phyloP scores from a whole-genome alignment of 2,888 invertebrate species.

The Drosophila greeni region DNA sequence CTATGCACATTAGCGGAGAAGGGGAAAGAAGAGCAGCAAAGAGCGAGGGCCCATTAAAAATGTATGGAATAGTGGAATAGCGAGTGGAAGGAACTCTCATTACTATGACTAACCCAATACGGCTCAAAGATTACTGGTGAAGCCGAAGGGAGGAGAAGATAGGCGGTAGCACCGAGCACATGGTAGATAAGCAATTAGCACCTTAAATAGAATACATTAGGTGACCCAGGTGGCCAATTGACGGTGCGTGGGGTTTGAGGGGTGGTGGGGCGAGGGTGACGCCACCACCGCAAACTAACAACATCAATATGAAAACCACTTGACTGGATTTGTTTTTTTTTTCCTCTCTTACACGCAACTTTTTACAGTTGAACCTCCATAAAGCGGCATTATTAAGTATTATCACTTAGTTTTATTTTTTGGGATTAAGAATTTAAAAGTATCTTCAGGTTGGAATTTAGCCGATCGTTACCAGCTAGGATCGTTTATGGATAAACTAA shows the following conservation, averaged over 20 bases:
- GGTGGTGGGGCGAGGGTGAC: constrained; percentile 48
- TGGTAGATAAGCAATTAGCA: constrained; percentile 62
- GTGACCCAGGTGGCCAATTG: constrained; percentile 41
- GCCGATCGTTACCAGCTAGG: too few species aligned
- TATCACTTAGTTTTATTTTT: neutral
- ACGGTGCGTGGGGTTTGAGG: neutral
- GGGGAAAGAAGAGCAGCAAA: neutral
- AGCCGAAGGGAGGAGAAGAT: neutral
- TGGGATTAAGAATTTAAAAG: neutral
- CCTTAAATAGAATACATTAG: constrained; percentile 71
- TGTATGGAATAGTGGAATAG: constrained; percentile 24
- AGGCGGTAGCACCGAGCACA: constrained; percentile 35
- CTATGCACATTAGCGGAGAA: constrained; percentile 56
- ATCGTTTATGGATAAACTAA: too few species aligned
- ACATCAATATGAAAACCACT: constrained; percentile 44
- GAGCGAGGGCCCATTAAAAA: constrained; percentile 28
- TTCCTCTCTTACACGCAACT: constrained; percentile 45
- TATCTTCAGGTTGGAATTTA: neutral
- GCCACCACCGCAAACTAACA: constrained; percentile 44
- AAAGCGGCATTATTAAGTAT: neutral
- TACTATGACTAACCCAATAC: constrained; percentile 33
- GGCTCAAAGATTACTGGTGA: constrained; percentile 3
- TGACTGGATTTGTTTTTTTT: constrained; percentile 45
- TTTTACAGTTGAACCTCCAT: constrained; percentile 23
- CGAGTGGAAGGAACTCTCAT: constrained; percentile 19